Conservation (phyloP, 1,140 invertebrate species). For the Calliphora vicina region DNA sequence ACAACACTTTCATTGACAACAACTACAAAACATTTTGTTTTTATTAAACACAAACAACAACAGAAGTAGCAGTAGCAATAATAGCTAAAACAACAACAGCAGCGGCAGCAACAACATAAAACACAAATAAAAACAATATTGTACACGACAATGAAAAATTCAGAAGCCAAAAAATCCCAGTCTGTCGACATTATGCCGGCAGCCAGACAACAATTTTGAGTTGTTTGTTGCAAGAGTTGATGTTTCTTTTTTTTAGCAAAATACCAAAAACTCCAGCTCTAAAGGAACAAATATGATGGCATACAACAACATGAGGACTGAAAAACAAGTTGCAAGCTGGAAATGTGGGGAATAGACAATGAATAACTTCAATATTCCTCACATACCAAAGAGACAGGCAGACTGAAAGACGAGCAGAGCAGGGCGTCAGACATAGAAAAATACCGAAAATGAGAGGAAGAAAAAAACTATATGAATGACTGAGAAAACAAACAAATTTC, state of each 20-base stretch:
- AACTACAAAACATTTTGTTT: no score
- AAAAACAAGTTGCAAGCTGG: neutral
- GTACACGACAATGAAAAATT: slow-evolving; percentile 28
- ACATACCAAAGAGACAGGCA: neutral
- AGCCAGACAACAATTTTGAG: neutral
- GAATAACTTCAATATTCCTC: neutral
- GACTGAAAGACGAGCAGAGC: neutral
- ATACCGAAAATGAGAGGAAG: no score
- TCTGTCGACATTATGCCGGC: slow-evolving; percentile 22
- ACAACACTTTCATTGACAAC: no score
- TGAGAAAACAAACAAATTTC: neutral
- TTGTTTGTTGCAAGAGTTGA: no score
- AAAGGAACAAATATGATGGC: no score
- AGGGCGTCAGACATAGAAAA: neutral
- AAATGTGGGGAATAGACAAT: neutral
- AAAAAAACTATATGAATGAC: no score
- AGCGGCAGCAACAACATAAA: neutral
- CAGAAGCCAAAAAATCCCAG: slow-evolving; percentile 26
- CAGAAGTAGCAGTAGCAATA: no score
- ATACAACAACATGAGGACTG: no score
- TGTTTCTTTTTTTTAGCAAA: neutral
- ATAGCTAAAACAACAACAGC: no score
- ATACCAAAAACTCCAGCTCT: neutral
- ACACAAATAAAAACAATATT: slow-evolving; percentile 23
- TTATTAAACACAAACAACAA: neutral